These are phyloP conservation scores for Mormyrus iriodes DNA, from an alignment of 2,113 vertebrate species.

Conservation along the genomic window DNA sequence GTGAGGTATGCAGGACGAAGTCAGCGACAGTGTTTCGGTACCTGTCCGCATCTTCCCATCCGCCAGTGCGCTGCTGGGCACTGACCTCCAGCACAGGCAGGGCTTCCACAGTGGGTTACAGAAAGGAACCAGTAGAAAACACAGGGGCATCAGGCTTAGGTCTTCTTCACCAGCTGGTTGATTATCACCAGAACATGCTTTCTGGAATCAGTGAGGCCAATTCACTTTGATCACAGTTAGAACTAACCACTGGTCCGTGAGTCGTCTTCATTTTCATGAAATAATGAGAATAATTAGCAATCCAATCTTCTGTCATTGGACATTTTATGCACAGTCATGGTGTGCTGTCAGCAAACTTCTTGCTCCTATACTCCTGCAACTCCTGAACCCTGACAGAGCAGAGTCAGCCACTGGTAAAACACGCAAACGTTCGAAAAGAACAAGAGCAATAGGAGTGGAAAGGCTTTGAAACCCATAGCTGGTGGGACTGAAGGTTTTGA, in stretches of 20 bases:
- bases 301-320: not conserved
- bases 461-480: not conserved
- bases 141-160: not conserved
- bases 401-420: not conserved
- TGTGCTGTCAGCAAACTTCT: not conserved
- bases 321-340: not conserved
- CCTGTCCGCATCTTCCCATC: not conserved
- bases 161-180: not conserved
- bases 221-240: not conserved
- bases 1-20: constrained; percentile 43
- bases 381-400: not conserved
- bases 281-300: not conserved
- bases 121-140: not conserved
- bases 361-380: not conserved
- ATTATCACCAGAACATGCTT: not conserved
- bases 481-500: not conserved
- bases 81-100: too few relatives aligned
- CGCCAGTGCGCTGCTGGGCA: not conserved
- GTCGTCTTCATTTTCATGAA: not conserved
- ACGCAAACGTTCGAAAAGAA: not conserved
- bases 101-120: not conserved
- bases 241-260: not conserved
- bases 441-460: not conserved
- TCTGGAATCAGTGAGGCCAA: not conserved
- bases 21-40: constrained; percentile 49